A percentile compares a stretch with the other conserved stretches of the same genome.
These are phyloP conservation scores for Heliornis fulica DNA, from an alignment of 2,113 vertebrate species.

Conservation along the genomic window DNA sequence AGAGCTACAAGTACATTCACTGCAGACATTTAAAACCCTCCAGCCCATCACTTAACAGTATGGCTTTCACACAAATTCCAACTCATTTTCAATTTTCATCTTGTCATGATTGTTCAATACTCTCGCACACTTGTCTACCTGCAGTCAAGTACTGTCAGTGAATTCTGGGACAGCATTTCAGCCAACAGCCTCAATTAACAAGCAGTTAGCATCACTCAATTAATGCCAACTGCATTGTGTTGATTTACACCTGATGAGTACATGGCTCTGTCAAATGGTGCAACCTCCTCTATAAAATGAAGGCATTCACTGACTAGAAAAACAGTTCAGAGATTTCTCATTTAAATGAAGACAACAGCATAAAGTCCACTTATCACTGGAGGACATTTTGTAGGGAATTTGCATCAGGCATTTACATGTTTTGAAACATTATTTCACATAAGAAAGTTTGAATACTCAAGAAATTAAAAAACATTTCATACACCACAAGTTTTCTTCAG, in stretches of 20 bases:
- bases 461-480: background rate
- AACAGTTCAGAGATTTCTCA: background rate
- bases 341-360: background rate
- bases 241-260: background rate
- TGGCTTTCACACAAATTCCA: background rate
- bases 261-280: background rate
- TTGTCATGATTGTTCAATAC: background rate
- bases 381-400: background rate
- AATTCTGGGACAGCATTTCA: constrained; percentile 9
- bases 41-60: background rate
- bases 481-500: background rate
- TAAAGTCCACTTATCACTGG: background rate
- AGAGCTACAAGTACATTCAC: background rate
- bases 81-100: background rate
- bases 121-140: background rate
- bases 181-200: background rate
- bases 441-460: background rate
- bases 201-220: constrained; percentile 17
- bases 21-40: background rate
- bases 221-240: background rate
- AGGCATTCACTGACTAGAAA: background rate
- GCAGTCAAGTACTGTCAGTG: background rate
- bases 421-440: background rate
- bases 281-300: background rate
- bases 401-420: background rate